Evolutionary conservation across 2,113 vertebrate species (phyloP).

Genomic region (Centropus unirufus): DNA sequence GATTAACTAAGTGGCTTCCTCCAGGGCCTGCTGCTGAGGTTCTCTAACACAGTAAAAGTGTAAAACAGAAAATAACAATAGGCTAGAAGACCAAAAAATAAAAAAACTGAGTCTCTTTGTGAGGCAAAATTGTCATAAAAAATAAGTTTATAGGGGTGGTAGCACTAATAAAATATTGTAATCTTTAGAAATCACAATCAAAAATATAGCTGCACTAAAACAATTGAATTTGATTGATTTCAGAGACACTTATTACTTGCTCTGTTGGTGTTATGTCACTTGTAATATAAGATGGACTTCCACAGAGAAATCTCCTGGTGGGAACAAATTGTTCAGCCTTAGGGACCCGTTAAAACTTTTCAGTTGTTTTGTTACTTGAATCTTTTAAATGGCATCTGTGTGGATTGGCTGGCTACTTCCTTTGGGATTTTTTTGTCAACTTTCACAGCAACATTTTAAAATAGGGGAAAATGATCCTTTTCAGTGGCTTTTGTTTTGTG

Average conservation of each 20-base stretch:
- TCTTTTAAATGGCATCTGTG: background rate
- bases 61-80: background rate
- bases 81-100: background rate
- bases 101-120: background rate
- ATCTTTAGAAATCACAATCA: conserved; percentile 16
- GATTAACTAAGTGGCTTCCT: background rate
- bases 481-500: background rate
- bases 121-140: background rate
- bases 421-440: background rate
- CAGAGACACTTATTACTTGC: conserved; percentile 40
- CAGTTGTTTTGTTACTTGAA: background rate
- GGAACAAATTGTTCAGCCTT: conserved; percentile 41
- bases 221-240: conserved; percentile 65
- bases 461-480: background rate
- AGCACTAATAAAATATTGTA: conserved; percentile 48
- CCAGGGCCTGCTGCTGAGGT: background rate
- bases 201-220: conserved; percentile 38
- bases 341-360: conserved; percentile 41
- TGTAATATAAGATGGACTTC: conserved; percentile 27
- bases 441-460: background rate
- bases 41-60: background rate
- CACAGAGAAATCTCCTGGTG: conserved; percentile 40
- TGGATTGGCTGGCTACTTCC: background rate
- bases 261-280: conserved; percentile 49
- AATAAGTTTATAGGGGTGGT: background rate